Conservation (phyloP, 2,797 vertebrate species). For the Limosa lapponica region DNA sequence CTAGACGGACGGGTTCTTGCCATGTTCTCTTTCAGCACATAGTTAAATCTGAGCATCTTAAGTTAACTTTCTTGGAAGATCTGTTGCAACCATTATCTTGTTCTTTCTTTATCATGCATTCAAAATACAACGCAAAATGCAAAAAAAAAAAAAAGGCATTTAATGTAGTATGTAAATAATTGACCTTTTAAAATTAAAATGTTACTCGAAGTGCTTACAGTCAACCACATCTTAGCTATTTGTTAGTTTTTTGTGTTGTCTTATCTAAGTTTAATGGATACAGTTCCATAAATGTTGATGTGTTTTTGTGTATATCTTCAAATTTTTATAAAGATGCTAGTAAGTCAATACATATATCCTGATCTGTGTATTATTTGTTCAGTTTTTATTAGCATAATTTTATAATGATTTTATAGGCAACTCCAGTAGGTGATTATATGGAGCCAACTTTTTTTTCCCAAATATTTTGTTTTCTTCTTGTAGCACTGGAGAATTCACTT, state of each 20-base stretch:
- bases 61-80: constrained; percentile 71
- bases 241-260: constrained; percentile 80
- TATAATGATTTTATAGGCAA: constrained; percentile 33
- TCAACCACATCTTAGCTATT: constrained; percentile 72
- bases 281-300: constrained; percentile 77
- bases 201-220: constrained; percentile 66
- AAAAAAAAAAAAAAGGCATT: background rate
- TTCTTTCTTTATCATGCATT: constrained; percentile 81
- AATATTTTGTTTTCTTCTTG: constrained; percentile 53
- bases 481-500: constrained; percentile 54
- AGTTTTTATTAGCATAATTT: constrained; percentile 60
- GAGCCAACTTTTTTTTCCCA: background rate
- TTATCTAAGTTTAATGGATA: constrained; percentile 72
- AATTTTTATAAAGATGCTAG: constrained; percentile 87
- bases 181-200: constrained; percentile 75
- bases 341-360: constrained; percentile 85
- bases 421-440: background rate
- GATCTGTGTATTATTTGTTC: constrained; percentile 88
- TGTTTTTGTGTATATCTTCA: constrained; percentile 81
- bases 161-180: constrained; percentile 77
- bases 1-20: background rate
- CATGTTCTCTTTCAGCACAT: constrained; percentile 13
- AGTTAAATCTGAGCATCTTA: background rate
- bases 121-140: constrained; percentile 62
- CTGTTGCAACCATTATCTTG: constrained; percentile 95